These are phyloP conservation scores for Cathartes aura DNA, from an alignment of 2,113 vertebrate species.

Conservation along the genomic window DNA sequence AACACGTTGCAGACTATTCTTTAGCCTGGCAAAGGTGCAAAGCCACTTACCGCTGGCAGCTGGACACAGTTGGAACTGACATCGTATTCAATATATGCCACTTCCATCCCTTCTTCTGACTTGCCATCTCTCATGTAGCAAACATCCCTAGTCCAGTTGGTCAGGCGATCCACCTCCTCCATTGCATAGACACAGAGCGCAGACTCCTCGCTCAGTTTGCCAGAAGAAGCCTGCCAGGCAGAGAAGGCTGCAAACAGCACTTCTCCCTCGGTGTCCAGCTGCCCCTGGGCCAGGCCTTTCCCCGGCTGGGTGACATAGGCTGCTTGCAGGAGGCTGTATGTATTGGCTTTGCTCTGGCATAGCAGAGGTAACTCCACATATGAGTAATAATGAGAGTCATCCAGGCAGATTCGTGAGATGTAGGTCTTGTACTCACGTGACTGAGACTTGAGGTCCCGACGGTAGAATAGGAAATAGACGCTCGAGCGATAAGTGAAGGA, in stretches of 20 bases:
- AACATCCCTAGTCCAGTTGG: constrained; percentile 88
- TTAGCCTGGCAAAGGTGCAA: background rate
- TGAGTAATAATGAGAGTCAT: constrained; percentile 93
- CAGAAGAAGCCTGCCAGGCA: constrained; percentile 78
- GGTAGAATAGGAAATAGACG: constrained; percentile 95
- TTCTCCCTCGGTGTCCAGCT: constrained; percentile 45
- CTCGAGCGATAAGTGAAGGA: constrained; percentile 86
- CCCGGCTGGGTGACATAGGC: constrained; percentile 80
- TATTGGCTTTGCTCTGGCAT: constrained; percentile 81
- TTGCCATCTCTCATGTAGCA: constrained; percentile 92
- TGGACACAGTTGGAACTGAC: constrained; percentile 95
- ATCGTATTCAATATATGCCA: constrained; percentile 95
- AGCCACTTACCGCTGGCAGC: constrained; percentile 87
- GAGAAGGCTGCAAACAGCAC: constrained; percentile 91
- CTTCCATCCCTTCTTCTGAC: constrained; percentile 80
- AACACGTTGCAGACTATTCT: background rate
- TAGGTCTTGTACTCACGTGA: constrained; percentile 93
- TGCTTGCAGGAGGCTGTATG: constrained; percentile 90
- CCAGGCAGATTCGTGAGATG: constrained; percentile 90
- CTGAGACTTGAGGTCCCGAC: constrained; percentile 90
- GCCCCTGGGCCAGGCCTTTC: constrained; percentile 23
- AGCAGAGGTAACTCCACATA: constrained; percentile 93
- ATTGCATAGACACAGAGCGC: constrained; percentile 91
- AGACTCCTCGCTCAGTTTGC: constrained; percentile 84
- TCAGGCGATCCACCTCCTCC: constrained; percentile 86